Conservation (phyloP, 2,888 invertebrate species). For the Pristionchus maxplancki region DNA sequence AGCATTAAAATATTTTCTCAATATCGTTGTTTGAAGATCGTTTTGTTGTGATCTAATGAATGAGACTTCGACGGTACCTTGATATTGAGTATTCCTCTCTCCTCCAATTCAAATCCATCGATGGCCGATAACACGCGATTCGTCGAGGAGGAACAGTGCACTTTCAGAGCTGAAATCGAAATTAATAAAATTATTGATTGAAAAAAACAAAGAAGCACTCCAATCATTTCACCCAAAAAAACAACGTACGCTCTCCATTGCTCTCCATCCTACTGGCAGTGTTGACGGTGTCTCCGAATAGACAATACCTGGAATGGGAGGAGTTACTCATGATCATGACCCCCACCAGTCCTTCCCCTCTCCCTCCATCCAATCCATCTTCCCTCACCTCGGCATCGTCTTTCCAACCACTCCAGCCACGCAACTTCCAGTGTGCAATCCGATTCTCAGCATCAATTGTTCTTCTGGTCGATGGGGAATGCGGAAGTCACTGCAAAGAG, state of each 20-base stretch:
- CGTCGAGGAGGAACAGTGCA: constrained; percentile 74
- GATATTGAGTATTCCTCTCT: constrained; percentile 72
- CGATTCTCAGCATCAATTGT: constrained; percentile 74
- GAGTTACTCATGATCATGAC: neutral
- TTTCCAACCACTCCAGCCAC: constrained; percentile 79
- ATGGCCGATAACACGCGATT: constrained; percentile 61
- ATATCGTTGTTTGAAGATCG: too few species aligned
- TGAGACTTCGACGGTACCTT: constrained; percentile 63
- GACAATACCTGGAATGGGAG: constrained; percentile 70
- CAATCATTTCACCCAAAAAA: too few species aligned
- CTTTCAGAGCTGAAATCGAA: constrained; percentile 67
- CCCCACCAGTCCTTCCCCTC: too few species aligned
- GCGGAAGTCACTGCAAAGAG: constrained; percentile 62
- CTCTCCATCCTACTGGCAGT: constrained; percentile 82
- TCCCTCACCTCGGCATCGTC: constrained; percentile 78
- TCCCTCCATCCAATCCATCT: neutral
- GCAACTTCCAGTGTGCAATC: constrained; percentile 78
- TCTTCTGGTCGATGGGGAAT: constrained; percentile 75
- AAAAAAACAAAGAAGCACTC: constrained; percentile 77
- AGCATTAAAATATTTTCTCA: neutral
- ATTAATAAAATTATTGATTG: neutral
- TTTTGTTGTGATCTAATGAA: too few species aligned
- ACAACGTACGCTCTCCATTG: constrained; percentile 92
- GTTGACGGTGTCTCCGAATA: constrained; percentile 79
- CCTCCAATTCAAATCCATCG: constrained; percentile 72